Conservation (phyloP, 2,888 invertebrate species). For the Scaptomyza caliginosa region DNA sequence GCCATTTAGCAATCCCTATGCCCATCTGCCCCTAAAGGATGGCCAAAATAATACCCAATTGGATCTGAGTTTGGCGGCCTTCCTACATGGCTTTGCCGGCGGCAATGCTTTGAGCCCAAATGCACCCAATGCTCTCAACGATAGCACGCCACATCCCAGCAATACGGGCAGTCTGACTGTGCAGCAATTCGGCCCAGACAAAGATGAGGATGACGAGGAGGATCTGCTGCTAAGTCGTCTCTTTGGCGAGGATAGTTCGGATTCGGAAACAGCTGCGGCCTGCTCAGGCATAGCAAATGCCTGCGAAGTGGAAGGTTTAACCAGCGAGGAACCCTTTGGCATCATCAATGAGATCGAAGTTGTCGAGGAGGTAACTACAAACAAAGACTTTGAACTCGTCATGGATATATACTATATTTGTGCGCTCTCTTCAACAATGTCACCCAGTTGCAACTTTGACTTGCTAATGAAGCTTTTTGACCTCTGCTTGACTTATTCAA, state of each 20-base stretch:
- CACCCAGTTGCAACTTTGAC: constrained; percentile 22
- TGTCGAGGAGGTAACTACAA: constrained; percentile 79
- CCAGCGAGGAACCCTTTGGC: constrained; percentile 48
- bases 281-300: constrained; percentile 53
- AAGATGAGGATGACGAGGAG: constrained; percentile 57
- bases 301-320: constrained; percentile 62
- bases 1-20: constrained; percentile 73
- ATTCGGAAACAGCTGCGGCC: constrained; percentile 44
- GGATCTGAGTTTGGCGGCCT: constrained; percentile 73
- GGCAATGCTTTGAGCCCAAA: constrained; percentile 24
- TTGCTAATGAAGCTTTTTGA: constrained; percentile 48
- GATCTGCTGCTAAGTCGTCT: constrained; percentile 45
- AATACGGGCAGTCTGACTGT: constrained; percentile 61
- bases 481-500: constrained; percentile 26
- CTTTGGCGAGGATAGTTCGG: constrained; percentile 45
- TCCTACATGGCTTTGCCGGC: constrained; percentile 64
- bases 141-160: constrained; percentile 77
- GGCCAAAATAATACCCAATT: constrained; percentile 81
- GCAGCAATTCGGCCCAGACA: constrained; percentile 54
- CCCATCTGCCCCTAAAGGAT: constrained; percentile 83
- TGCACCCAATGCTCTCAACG: constrained; percentile 69
- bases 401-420: no score
- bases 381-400: not conserved
- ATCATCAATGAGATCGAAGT: constrained; percentile 75
- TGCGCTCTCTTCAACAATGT: constrained; percentile 11